These are phyloP conservation scores for Teleogryllus oceanicus DNA, from an alignment of 2,888 invertebrate genomes.

Conservation along the genomic window DNA sequence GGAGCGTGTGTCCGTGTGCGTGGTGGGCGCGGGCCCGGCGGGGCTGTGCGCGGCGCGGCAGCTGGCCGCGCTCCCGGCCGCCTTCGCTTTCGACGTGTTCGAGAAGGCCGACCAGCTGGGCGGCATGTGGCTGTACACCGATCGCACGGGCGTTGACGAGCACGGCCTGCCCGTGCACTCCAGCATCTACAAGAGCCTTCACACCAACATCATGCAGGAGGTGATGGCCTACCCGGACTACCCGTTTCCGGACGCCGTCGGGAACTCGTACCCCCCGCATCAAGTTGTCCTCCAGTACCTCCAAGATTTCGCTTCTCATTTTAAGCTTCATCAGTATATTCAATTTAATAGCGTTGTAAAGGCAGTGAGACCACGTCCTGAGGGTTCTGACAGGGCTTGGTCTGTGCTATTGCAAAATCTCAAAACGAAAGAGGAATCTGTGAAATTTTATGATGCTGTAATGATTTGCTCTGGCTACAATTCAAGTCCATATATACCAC, in stretches of 20 bases:
- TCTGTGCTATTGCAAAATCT: not conserved
- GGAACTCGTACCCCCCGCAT: not conserved
- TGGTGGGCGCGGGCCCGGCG: not conserved
- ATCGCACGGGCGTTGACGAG: not conserved
- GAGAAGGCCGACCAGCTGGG: not conserved
- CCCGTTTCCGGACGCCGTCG: not conserved
- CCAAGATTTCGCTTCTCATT: not conserved
- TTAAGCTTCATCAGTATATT: not conserved
- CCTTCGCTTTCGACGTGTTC: conserved; percentile 1
- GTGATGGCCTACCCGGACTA: not conserved
- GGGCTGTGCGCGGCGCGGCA: not conserved
- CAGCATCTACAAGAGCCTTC: conserved; percentile 2
- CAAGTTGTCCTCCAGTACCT: not conserved
- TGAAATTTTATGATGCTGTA: not conserved
- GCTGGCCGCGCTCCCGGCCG: not conserved
- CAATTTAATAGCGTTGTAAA: not conserved
- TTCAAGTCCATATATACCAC: not conserved
- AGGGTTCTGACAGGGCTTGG: not conserved
- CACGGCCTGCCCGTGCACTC: conserved; percentile 20
- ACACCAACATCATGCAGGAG: not conserved
- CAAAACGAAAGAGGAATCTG: not conserved
- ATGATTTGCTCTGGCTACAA: not conserved
- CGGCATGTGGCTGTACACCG: conserved; percentile 20
- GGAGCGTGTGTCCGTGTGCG: not conserved
- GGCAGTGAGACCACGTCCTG: not conserved